A percentile compares a stretch with the other conserved stretches of the same genome.
Evolutionary conservation across 2,797 vertebrate genomes (phyloP).

Genomic region (Siniperca obscura): DNA sequence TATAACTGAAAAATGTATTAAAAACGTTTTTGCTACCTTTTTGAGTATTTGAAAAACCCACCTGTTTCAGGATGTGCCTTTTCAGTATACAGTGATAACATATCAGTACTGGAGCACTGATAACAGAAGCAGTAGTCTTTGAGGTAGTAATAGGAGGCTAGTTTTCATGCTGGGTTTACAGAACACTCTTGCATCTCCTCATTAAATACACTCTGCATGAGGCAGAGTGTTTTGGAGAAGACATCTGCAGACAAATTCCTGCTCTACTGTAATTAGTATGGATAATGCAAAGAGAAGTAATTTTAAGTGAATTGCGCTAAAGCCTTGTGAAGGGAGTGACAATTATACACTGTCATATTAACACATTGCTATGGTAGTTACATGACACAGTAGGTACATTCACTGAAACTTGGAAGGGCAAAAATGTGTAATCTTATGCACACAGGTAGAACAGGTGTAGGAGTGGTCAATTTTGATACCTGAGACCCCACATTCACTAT

Average conservation of each 20-base stretch:
- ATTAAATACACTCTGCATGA: not conserved
- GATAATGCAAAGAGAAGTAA: not conserved
- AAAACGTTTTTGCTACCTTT: not conserved
- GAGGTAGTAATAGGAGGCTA: not conserved
- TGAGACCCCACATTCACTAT: not conserved
- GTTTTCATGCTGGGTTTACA: not conserved
- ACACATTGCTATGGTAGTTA: not conserved
- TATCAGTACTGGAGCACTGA: conserved; percentile 24
- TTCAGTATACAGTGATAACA: conserved; percentile 16
- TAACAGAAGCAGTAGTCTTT: not conserved
- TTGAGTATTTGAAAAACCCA: not conserved
- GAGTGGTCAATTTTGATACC: conserved; percentile 8
- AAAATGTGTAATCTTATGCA: not conserved
- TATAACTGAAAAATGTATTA: not conserved
- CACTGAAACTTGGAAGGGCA: not conserved
- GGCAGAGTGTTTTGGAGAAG: not conserved
- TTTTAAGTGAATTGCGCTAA: not conserved
- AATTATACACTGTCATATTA: not conserved
- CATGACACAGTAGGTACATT: not conserved
- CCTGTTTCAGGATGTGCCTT: not conserved
- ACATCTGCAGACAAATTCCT: not conserved
- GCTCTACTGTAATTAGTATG: not conserved
- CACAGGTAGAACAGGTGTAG: conserved; percentile 19
- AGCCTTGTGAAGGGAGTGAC: not conserved
- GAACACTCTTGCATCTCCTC: not conserved